Conservation (phyloP, 1,140 invertebrate genomes). For the Apis dorsata region DNA sequence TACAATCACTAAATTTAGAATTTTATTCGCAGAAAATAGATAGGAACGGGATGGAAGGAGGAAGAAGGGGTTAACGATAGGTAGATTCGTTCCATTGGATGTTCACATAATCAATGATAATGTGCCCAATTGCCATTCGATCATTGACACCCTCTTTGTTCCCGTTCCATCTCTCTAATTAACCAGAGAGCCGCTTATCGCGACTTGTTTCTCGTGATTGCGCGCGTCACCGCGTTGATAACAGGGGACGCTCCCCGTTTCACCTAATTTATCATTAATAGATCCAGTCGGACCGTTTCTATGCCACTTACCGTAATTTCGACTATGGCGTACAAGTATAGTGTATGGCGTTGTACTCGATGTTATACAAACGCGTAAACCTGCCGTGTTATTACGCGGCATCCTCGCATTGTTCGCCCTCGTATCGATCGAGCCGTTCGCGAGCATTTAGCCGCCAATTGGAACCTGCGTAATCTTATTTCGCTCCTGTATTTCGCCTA, state of each 20-base stretch:
- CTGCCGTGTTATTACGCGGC: not conserved
- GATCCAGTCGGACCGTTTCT: not conserved
- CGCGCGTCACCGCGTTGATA: not conserved
- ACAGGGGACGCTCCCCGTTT: not conserved
- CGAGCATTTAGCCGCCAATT: not conserved
- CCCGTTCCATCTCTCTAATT: not conserved
- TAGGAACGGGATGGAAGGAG: no score
- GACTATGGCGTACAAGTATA: not conserved
- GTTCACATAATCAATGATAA: not conserved
- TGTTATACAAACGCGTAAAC: slow-evolving; percentile 1
- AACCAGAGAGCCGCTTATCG: not conserved
- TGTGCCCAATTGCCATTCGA: not conserved
- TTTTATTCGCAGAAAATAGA: no score
- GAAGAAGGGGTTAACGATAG: not conserved
- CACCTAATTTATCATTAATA: slow-evolving; percentile 15
- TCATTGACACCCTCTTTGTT: not conserved
- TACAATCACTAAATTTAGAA: not conserved
- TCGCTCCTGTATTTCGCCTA: slow-evolving; percentile 6
- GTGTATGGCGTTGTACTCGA: not conserved
- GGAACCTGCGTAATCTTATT: not conserved
- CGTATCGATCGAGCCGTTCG: not conserved
- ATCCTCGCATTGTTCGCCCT: not conserved
- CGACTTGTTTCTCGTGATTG: slow-evolving; percentile 3
- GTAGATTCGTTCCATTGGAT: not conserved
- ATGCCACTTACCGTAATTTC: not conserved